Conservation (phyloP, 2,113 vertebrate species). For the Menidia beryllina region DNA sequence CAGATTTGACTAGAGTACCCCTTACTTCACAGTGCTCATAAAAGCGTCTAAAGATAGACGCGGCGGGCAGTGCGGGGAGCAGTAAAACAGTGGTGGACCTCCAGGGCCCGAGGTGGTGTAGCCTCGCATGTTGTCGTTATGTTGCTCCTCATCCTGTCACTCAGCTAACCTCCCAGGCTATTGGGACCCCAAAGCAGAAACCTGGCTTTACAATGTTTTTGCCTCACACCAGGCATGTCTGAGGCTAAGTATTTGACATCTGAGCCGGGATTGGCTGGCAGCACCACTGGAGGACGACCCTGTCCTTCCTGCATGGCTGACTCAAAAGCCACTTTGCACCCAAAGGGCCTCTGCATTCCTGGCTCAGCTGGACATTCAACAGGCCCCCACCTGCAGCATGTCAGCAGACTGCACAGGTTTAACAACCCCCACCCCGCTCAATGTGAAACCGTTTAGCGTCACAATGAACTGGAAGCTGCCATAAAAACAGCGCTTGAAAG, state of each 20-base stretch:
- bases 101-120: conserved; percentile 30
- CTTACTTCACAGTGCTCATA: conserved; percentile 57
- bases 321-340: conserved; percentile 32
- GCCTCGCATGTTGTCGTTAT: conserved; percentile 33
- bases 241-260: conserved; percentile 1
- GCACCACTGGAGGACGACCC: not conserved
- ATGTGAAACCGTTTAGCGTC: conserved; percentile 60
- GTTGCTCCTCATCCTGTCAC: conserved; percentile 30
- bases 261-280: conserved; percentile 5
- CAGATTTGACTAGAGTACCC: conserved; percentile 38
- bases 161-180: not conserved
- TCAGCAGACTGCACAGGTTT: conserved; percentile 59
- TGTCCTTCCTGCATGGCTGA: conserved; percentile 17
- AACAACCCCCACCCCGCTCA: conserved; percentile 38
- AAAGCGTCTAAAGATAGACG: conserved; percentile 79
- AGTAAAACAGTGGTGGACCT: conserved; percentile 68
- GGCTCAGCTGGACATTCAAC: conserved; percentile 74
- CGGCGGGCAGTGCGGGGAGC: conserved; percentile 46
- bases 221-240: not conserved
- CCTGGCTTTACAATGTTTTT: not conserved
- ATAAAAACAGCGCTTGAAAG: conserved; percentile 54
- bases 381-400: conserved; percentile 73
- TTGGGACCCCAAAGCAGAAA: conserved; percentile 13
- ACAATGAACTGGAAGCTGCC: conserved; percentile 38
- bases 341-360: conserved; percentile 71